Base-by-base conservation (phyloP, 2,113 vertebrate species). In the Tragelaphus strepsiceros region DNA sequence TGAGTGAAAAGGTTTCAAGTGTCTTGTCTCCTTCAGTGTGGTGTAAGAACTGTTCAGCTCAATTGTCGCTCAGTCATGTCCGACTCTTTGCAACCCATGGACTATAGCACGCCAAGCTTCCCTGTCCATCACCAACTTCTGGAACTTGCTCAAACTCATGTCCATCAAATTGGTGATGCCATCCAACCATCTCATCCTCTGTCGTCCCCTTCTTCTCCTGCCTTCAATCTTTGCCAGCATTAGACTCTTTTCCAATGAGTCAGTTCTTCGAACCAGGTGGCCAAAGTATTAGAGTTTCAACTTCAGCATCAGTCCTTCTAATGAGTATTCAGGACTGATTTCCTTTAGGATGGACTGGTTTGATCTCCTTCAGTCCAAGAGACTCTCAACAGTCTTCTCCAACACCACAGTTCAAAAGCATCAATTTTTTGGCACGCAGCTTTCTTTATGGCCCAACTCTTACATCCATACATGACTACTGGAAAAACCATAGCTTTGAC, bases 391-490 rank as follows among this genome's bases (percentile, higher is more conserved):
- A 39, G 67, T 71, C n/a, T 71, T 71, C n/a, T 71, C 67, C n/a
- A 71, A 35, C 19, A 35, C n/a, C n/a, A 35, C 5, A 35, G 19
- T 71, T 71, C 5, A 71, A 39, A 71, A 71, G 67, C 67, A 71
- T 39, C n/a, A 71, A 12, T 71, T 39, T 21, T 71, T 71, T 1
- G 1, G 67, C 0, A 0, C n/a, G 22, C n/a, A 71, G n/a, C n/a
- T 71, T 39, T 71, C n/a, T 12, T 71, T 39, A 71, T 39, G 19
- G 67, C 10, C 19, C n/a, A 71, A 22, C 5, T 21, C 19, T 71
- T 6, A 39, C n/a, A 71, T 71, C 10, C n/a, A 71, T 71, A 71
- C n/a, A 22, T 71, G 67, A 71, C 19, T 12, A 39, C 67, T 71
- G 19, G 67, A 39, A 71, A 71, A 71, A 71, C 67, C 67, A 71